Base-by-base conservation (phyloP, 2,797 vertebrate genomes). In the Lacerta viridis region DNA sequence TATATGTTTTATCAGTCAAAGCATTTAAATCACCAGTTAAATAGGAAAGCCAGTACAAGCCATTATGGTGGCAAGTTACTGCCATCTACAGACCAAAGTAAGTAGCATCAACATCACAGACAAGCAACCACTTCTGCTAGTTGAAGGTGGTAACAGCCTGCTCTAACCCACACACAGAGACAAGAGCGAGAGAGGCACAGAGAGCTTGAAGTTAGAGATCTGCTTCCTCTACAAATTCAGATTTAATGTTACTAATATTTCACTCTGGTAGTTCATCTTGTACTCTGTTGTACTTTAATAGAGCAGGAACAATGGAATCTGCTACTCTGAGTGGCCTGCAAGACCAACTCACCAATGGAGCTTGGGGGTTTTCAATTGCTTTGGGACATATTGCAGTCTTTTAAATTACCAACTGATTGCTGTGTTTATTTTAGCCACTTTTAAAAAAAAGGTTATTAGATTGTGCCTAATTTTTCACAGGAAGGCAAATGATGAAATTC, bases 81-180 rank as follows among this genome's bases (percentile, higher is more conserved):
- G 88, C 88, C 88, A 89, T 76, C 88, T 89, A 85, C 69, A 89
- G 88, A 68, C 78, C 61, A 89, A 81, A 55, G 1, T 9, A 68
- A 46, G 36, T 61, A 66, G 80, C n/a, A 55, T 83, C 33, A 29
- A 13, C 25, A 29, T 77, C n/a, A 46, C 36, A 9, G 55, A 80
- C 13, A 89, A 80, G 23, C 41, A 80, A 20, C 13, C 41, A 68
- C 33, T 36, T n/a, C 20, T 75, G 23, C 36, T 74, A 33, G 18
- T 81, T 64, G 43, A 20, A n/a, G 17, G n/a, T 64, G 46, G 41
- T 41, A 80, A 18, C 76, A 89, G 72, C 39, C 41, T 74, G 25
- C 23, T 27, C n/a, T 80, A 17, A 39, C 36, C 1, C 50, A 15
- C 50, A 55, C 50, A 55, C 3, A 55, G 11, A 50, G 11, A 50